Percentiles rank a stretch among this genome's conserved stretches.
phyloP scores from a whole-genome alignment of 2,797 vertebrate species.

The Otolemur crassicaudatus region DNA sequence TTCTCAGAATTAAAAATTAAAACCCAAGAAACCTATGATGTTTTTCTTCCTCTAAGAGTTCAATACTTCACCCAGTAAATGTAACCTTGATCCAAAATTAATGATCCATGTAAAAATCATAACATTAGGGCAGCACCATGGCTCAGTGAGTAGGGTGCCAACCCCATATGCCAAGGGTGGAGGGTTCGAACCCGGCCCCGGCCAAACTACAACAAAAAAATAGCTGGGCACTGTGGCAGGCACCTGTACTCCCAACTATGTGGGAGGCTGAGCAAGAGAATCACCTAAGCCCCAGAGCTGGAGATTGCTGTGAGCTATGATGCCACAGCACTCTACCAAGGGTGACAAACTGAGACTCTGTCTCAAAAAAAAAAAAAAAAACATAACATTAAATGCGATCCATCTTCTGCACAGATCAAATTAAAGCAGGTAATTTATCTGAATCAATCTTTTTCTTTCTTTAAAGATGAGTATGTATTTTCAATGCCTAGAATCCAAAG shows the following conservation, averaged over 20 bases:
- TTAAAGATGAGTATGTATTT: not conserved
- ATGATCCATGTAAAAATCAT: not conserved
- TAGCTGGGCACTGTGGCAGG: too few relatives aligned
- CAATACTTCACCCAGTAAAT: not conserved
- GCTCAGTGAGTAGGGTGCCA: too few relatives aligned
- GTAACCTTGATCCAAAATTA: not conserved
- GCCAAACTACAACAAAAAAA: too few relatives aligned
- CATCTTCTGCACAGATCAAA: not conserved
- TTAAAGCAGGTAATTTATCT: not conserved
- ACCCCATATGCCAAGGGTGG: too few relatives aligned
- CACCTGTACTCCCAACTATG: too few relatives aligned
- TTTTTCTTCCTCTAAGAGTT: not conserved
- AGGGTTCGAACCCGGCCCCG: too few relatives aligned
- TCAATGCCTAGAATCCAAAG: not conserved
- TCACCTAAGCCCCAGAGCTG: too few relatives aligned
- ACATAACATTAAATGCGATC: not conserved
- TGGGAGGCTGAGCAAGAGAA: too few relatives aligned
- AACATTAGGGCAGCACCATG: too few relatives aligned
- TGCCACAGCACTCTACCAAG: too few relatives aligned
- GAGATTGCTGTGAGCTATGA: too few relatives aligned
- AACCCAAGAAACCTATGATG: not conserved
- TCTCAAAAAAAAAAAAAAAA: not conserved
- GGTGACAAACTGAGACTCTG: too few relatives aligned
- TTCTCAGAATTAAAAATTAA: not conserved
- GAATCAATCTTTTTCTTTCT: not conserved